These are phyloP conservation scores for Habroteleia sp. DNA, from an alignment of 2,888 invertebrate species.

Conservation along the genomic window DNA sequence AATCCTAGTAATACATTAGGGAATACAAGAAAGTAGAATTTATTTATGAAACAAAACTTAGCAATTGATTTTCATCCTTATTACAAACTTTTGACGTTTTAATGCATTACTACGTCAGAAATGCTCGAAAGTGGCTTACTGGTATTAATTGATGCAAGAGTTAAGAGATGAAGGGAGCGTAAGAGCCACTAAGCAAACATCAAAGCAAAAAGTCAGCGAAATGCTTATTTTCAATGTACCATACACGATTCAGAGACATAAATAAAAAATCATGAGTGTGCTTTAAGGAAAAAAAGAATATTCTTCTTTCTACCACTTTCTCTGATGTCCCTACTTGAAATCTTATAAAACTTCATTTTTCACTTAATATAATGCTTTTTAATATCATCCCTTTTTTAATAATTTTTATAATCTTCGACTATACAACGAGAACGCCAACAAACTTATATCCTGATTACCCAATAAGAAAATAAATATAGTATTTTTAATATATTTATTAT, in stretches of 20 bases:
- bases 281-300: constrained; percentile 54
- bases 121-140: constrained; percentile 48
- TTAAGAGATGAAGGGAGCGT: constrained; percentile 57
- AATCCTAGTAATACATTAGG: too few species aligned
- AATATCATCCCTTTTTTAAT: too few species aligned
- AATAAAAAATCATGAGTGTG: constrained; percentile 63
- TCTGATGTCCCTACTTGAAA: constrained; percentile 30
- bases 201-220: constrained; percentile 70
- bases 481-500: too few species aligned
- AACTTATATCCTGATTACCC: too few species aligned
- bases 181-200: constrained; percentile 71
- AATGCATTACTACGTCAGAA: constrained; percentile 54
- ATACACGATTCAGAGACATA: constrained; percentile 63
- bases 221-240: constrained; percentile 71
- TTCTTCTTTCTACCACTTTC: constrained; percentile 49
- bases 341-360: constrained; percentile 29
- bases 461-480: too few species aligned
- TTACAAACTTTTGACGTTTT: constrained; percentile 44
- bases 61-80: constrained; percentile 28
- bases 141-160: constrained; percentile 68
- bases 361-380: too few species aligned
- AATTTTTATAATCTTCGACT: too few species aligned
- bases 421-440: too few species aligned
- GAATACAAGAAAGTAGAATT: background rate
- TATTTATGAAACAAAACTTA: constrained; percentile 8